Percentiles rank a stretch among this genome's conserved stretches.
Conservation (phyloP, 2,113 vertebrate species). For the Lonchura striata region DNA sequence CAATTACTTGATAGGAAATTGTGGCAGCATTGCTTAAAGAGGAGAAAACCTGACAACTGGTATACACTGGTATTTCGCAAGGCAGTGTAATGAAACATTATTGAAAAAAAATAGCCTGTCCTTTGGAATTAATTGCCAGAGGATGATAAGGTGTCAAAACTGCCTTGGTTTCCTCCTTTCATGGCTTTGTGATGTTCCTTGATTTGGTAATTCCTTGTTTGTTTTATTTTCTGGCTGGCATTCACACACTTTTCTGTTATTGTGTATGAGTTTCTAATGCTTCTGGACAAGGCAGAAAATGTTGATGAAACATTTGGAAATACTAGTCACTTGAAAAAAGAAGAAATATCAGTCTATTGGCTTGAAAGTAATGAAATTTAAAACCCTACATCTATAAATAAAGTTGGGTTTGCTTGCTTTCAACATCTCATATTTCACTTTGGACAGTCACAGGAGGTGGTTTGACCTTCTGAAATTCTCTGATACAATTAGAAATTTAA, state of each 20-base stretch:
- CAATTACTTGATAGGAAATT: conserved; percentile 43
- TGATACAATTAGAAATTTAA: background rate
- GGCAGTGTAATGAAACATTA: background rate
- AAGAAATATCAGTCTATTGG: background rate
- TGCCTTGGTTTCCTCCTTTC: background rate
- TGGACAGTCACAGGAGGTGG: background rate
- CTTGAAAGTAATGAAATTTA: background rate
- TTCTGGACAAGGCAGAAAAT: background rate
- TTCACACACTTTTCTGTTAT: background rate
- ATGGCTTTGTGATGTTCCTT: background rate
- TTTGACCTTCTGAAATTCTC: background rate
- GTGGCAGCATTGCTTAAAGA: background rate
- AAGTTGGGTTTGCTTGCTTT: background rate
- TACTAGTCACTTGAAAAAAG: background rate
- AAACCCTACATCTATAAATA: background rate
- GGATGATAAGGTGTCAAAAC: background rate
- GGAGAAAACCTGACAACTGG: background rate
- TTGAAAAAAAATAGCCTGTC: background rate
- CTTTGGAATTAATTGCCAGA: background rate
- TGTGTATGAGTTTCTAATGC: background rate
- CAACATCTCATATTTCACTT: background rate
- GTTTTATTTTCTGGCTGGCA: background rate
- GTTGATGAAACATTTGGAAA: background rate
- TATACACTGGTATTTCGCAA: background rate
- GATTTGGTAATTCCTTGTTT: background rate